Percentiles rank a stretch among this genome's conserved stretches.
phyloP scores from a whole-genome alignment of 1,140 invertebrate genomes.

The Calliopsis andreniformis region DNA sequence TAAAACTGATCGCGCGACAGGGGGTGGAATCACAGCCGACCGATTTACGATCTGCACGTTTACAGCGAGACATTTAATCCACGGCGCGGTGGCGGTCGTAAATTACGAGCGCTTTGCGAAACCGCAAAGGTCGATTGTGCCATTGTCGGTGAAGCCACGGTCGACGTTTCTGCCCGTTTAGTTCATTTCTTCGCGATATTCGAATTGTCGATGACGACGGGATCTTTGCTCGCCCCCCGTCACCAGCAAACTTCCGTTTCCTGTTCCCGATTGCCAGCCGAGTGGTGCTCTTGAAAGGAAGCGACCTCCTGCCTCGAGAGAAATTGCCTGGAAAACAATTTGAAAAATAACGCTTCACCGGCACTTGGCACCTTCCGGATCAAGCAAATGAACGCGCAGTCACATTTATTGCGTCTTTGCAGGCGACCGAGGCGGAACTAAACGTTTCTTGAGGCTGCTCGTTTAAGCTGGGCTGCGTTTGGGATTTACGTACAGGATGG shows the following conservation, averaged over 20 bases:
- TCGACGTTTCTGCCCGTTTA: slow-evolving; percentile 9
- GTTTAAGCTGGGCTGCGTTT: too few relatives aligned
- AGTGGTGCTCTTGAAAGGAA: neutral
- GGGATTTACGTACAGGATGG: too few relatives aligned
- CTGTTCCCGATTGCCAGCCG: slow-evolving; percentile 1
- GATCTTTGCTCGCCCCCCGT: slow-evolving; percentile 1
- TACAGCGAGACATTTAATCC: neutral
- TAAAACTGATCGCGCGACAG: neutral
- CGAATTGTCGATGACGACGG: slow-evolving; percentile 7
- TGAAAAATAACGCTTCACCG: neutral
- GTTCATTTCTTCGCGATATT: slow-evolving; percentile 33
- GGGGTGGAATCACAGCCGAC: neutral
- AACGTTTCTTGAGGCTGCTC: neutral
- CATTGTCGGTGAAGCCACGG: neutral
- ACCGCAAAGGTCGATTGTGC: slow-evolving; percentile 26
- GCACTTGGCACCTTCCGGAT: neutral
- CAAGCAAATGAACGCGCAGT: neutral
- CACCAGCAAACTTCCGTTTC: slow-evolving; percentile 32
- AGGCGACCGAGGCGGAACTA: neutral
- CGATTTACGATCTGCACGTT: neutral
- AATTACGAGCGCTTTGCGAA: slow-evolving; percentile 22
- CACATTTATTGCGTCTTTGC: neutral
- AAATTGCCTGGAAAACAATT: slow-evolving; percentile 29
- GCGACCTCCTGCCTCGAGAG: neutral
- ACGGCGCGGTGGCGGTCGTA: neutral